Evolutionary conservation across 2,113 vertebrate species (phyloP), one percentile per base, ranked within the genome.

Genomic region (Syngnathoides biaculeatus): DNA sequence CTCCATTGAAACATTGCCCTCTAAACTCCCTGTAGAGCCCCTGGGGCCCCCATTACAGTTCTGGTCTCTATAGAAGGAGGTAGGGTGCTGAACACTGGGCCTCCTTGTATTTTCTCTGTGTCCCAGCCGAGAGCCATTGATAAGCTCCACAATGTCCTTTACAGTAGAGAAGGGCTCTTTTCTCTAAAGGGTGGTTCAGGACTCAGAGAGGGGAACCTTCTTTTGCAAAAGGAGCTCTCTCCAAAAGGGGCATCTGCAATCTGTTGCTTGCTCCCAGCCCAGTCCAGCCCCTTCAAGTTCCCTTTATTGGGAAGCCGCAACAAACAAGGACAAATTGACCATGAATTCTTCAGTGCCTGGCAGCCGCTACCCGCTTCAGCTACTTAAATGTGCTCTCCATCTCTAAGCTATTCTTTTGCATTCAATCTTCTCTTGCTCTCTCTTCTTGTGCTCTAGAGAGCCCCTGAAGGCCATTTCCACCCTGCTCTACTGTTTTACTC

Each of bases 111-210:
- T 83, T 82, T 80, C 70, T 64, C 64, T 27, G 69, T 74, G 85
- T 82, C 79, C 84, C 84, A 80, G 73, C 84, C 62, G 81, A 86
- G 88, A 82, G 80, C 86, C 78, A 86, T 88, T 91, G 88, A 90
- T 79, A 77, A 85, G 80, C 80, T 60, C 71, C 74, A 88, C 88
- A 91, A 90, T 91, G 89, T 87, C 82, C 82, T 88, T 89, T 90
- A 90, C 88, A 88, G 89, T 89, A 88, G 86, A 90, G 88, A 89
- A 85, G 83, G 86, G 77, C 79, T 83, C 88, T 84, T 86, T 84
- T 87, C 89, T 88, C 78, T 85, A 64, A 82, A 73, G 84, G 85
- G 84, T 80, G 81, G 83, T 77, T 84, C 69, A 19, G 75, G 78
- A 78, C 68, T 72, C 62, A 63, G 76, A 84, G 79, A 79, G 84